Percentiles rank a stretch among this genome's conserved stretches.
These are phyloP conservation scores for Hydropsyche tenuis DNA, from an alignment of 1,140 invertebrate genomes.

Conservation along the genomic window DNA sequence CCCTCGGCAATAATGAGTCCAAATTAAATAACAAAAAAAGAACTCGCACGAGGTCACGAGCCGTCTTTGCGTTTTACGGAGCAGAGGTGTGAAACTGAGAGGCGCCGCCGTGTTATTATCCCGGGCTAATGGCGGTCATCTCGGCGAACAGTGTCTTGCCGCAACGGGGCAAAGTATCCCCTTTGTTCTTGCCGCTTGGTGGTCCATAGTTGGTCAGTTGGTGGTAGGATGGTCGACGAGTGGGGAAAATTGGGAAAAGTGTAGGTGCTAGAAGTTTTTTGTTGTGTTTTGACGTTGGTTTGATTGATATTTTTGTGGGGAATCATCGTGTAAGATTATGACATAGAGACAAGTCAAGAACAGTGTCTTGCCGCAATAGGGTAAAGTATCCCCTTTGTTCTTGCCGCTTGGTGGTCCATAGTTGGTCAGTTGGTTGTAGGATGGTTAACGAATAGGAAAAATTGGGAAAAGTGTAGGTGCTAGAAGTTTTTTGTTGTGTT, in stretches of 20 bases:
- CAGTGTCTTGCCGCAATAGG: too few relatives aligned
- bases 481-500: too few relatives aligned
- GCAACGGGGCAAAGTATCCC: not conserved
- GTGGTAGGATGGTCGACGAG: too few relatives aligned
- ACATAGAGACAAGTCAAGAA: too few relatives aligned
- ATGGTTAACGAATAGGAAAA: too few relatives aligned
- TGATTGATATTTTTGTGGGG: too few relatives aligned
- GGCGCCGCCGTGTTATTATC: slow-evolving; percentile 38
- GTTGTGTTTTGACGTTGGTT: too few relatives aligned
- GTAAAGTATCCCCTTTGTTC: slow-evolving; percentile 1
- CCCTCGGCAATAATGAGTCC: not conserved
- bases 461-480: too few relatives aligned
- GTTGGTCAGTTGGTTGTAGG: not conserved
- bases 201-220: not conserved
- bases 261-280: too few relatives aligned
- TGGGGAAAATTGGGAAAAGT: too few relatives aligned
- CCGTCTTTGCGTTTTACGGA: not conserved
- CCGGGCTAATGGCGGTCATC: slow-evolving; percentile 9
- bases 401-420: not conserved
- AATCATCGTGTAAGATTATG: too few relatives aligned
- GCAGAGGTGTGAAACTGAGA: slow-evolving; percentile 35
- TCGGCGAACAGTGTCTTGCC: not conserved
- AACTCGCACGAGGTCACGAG: slow-evolving; percentile 3
- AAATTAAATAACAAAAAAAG: not conserved
- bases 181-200: slow-evolving; percentile 17